These are phyloP conservation scores for Labeo calbasu DNA, from an alignment of 2,797 vertebrate genomes.

Conservation along the genomic window DNA sequence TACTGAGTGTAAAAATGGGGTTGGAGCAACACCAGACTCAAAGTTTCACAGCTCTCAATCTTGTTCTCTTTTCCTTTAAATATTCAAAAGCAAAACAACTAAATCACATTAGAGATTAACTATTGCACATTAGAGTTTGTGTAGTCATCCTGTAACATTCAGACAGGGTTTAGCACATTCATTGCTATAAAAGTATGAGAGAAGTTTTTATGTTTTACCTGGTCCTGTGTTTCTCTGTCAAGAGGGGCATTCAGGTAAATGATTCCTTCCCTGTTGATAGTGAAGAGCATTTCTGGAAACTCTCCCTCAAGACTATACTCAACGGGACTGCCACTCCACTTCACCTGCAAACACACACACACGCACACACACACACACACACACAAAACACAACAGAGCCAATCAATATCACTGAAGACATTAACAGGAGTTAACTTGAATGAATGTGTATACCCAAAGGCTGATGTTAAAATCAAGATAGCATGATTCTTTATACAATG, in stretches of 20 bases:
- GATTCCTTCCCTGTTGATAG: conserved; percentile 76
- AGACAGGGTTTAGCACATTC: not conserved
- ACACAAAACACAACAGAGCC: conserved; percentile 19
- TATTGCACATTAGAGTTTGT: not conserved
- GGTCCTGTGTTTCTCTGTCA: conserved; percentile 83
- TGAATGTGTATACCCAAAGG: not conserved
- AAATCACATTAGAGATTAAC: not conserved
- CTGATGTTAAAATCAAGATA: not conserved
- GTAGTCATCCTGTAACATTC: not conserved
- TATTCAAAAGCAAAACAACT: not conserved
- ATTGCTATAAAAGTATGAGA: not conserved
- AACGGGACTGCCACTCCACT: conserved; percentile 79
- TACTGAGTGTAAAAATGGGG: not conserved
- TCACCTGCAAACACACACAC: conserved; percentile 71
- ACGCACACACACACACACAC: conserved; percentile 34
- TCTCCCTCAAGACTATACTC: conserved; percentile 79
- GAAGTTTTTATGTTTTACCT: conserved; percentile 69
- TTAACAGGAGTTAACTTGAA: not conserved
- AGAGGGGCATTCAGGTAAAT: conserved; percentile 79
- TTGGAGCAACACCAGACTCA: too few species aligned
- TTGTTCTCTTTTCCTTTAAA: not conserved
- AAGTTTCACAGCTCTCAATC: not conserved
- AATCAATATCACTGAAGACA: not conserved
- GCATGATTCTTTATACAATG: not conserved
- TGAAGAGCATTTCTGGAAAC: conserved; percentile 80